Percentiles rank a stretch among this genome's conserved stretches.
phyloP scores from a whole-genome alignment of 2,888 invertebrate species.

The Cheilosia urbana region DNA sequence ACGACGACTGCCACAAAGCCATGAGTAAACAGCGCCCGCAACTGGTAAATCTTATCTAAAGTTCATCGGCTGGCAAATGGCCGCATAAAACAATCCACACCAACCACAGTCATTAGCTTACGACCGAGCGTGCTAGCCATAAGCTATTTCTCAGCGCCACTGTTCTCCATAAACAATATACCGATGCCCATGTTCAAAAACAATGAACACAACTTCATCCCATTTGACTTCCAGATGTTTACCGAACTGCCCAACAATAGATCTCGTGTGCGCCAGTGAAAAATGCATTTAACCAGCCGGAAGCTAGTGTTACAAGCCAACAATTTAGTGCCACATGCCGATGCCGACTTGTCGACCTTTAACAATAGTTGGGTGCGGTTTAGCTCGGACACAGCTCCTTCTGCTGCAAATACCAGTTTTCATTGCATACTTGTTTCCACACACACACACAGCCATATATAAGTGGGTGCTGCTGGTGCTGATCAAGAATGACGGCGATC shows the following conservation, averaged over 20 bases:
- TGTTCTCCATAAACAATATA: slow-evolving; percentile 1
- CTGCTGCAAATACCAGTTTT: slow-evolving; percentile 33
- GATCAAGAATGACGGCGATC: slow-evolving; percentile 64
- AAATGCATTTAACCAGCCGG: slow-evolving; percentile 42
- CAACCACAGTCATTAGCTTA: slow-evolving; percentile 8
- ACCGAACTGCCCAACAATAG: slow-evolving; percentile 45
- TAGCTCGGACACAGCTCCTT: slow-evolving; percentile 15
- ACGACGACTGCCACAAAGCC: neutral
- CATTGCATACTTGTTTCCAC: neutral
- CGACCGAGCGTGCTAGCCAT: slow-evolving; percentile 38
- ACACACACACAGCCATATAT: neutral
- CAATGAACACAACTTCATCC: slow-evolving; percentile 57
- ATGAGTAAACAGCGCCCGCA: neutral
- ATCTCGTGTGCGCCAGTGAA: slow-evolving; percentile 25
- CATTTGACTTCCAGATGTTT: slow-evolving; percentile 64
- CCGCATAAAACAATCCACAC: slow-evolving; percentile 24
- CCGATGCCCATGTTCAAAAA: neutral
- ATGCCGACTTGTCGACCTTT: slow-evolving; percentile 45
- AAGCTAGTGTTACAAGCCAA: slow-evolving; percentile 61
- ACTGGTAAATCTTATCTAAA: neutral
- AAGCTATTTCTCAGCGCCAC: slow-evolving; percentile 49
- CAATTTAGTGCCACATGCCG: slow-evolving; percentile 48
- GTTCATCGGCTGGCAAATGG: neutral
- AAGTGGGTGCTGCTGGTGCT: slow-evolving; percentile 9
- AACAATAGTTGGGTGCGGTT: slow-evolving; percentile 61